Conservation (phyloP, 1,140 invertebrate species). For the Diabrotica undecimpunctata region DNA sequence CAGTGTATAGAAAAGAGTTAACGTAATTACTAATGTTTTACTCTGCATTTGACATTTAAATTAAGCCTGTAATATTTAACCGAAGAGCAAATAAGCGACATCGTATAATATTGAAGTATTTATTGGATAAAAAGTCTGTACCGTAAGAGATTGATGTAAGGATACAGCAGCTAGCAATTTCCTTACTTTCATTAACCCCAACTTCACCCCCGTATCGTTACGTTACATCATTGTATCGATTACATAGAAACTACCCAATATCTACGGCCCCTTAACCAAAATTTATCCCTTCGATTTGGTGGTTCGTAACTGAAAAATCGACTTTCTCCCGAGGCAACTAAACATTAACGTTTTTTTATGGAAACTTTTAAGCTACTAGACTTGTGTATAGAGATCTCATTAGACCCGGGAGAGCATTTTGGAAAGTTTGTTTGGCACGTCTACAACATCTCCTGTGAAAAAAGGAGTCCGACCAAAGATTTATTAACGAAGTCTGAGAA, state of each 20-base stretch:
- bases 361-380: constrained; percentile 1
- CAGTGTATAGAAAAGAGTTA: no score
- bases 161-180: no score
- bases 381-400: constrained; percentile 1
- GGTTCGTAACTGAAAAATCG: neutral
- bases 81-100: no score
- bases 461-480: neutral
- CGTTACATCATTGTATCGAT: neutral
- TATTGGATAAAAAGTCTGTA: no score
- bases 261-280: neutral
- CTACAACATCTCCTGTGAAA: neutral
- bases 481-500: neutral
- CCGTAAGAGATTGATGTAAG: no score
- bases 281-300: constrained; percentile 1
- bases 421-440: neutral
- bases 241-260: neutral
- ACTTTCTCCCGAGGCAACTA: neutral
- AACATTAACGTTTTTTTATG: neutral
- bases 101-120: no score
- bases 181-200: no score
- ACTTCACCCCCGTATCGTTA: no score
- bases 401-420: neutral
- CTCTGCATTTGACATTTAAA: no score
- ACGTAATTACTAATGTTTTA: no score
- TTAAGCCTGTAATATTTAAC: no score